Conservation (phyloP, 2,113 vertebrate genomes). For the Nesogale talazaci region DNA sequence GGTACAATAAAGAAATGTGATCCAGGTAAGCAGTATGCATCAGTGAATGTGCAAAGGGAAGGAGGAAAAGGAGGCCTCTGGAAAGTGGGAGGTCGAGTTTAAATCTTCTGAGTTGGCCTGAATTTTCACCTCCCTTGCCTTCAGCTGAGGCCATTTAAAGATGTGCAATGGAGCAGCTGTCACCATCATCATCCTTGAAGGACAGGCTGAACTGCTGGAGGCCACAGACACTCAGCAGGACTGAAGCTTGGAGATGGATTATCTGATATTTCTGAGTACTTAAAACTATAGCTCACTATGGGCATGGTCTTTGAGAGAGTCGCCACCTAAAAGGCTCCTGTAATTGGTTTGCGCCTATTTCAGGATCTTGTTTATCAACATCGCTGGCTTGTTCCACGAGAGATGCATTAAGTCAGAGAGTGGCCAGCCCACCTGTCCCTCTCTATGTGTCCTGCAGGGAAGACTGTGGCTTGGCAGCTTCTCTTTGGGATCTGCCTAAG, state of each 20-base stretch:
- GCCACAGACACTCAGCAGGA: slow-evolving; percentile 42
- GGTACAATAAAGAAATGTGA: no score
- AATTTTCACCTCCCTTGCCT: neutral
- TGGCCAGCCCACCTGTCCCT: neutral
- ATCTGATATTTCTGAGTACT: slow-evolving; percentile 40
- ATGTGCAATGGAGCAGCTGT: neutral
- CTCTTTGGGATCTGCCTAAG: neutral
- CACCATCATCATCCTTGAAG: slow-evolving; percentile 2
- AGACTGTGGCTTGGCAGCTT: neutral
- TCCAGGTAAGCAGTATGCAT: no score
- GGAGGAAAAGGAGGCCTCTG: neutral
- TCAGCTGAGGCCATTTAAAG: slow-evolving; percentile 20
- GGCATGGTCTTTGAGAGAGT: neutral
- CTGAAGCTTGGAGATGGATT: slow-evolving; percentile 16
- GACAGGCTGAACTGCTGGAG: neutral
- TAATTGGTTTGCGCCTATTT: slow-evolving; percentile 54
- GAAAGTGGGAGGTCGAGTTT: neutral
- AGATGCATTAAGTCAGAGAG: neutral
- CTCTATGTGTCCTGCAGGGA: no score
- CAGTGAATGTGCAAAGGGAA: neutral
- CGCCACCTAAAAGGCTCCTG: neutral
- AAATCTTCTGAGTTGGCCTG: neutral
- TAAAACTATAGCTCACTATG: slow-evolving; percentile 1
- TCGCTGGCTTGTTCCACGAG: neutral
- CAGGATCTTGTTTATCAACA: slow-evolving; percentile 15